These are phyloP conservation scores for Discoglossus pictus DNA, from an alignment of 2,797 vertebrate genomes.

Conservation along the genomic window DNA sequence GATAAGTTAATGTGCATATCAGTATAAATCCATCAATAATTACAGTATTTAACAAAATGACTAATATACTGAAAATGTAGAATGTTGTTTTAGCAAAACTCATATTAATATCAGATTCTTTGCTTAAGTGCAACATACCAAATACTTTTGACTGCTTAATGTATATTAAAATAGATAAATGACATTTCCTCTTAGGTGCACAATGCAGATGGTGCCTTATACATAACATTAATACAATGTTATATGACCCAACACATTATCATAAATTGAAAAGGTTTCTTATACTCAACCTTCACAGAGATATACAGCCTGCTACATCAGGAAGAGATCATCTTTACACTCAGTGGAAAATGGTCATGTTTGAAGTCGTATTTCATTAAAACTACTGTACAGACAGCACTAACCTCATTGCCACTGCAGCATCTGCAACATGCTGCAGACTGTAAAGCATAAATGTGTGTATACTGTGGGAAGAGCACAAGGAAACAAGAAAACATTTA, in stretches of 20 bases:
- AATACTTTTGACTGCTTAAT: slow-evolving; percentile 11
- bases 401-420: slow-evolving; percentile 33
- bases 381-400: slow-evolving; percentile 66
- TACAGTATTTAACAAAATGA: too few species aligned
- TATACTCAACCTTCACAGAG: slow-evolving; percentile 57
- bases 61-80: too few species aligned
- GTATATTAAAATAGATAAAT: slow-evolving; percentile 31
- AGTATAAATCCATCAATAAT: too few species aligned
- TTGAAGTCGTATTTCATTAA: slow-evolving; percentile 63
- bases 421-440: slow-evolving; percentile 9
- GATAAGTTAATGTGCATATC: too few species aligned
- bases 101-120: too few species aligned
- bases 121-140: too few species aligned
- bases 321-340: slow-evolving; percentile 64
- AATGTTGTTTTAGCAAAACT: too few species aligned
- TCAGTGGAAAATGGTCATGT: slow-evolving; percentile 64
- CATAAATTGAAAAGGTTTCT: slow-evolving; percentile 50
- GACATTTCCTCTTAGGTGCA: slow-evolving; percentile 18
- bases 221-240: slow-evolving; percentile 28
- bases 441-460: slow-evolving; percentile 8
- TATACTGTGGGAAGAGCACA: not conserved
- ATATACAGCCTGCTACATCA: slow-evolving; percentile 62
- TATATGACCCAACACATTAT: slow-evolving; percentile 45
- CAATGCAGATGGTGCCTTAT: slow-evolving; percentile 13
- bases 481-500: slow-evolving; percentile 12